phyloP scores from a whole-genome alignment of 2,888 invertebrate genomes.

The Microctonus brassicae region DNA sequence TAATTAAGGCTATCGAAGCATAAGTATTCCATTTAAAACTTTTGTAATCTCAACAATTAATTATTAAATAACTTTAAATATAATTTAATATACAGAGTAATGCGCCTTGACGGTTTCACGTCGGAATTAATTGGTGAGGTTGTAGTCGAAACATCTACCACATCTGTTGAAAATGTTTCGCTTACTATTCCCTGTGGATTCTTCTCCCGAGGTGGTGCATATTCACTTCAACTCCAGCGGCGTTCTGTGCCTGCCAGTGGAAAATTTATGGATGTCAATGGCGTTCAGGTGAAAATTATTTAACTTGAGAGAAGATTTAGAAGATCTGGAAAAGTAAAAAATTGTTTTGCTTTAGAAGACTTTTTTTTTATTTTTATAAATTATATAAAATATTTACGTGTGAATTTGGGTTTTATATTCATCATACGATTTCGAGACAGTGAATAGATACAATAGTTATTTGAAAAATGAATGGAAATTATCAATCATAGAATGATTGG shows the following conservation, averaged over 20 bases:
- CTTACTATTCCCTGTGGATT: constrained; percentile 78
- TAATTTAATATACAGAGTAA: constrained; percentile 60
- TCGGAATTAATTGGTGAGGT: constrained; percentile 66
- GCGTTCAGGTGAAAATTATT: constrained; percentile 52
- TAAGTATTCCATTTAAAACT: background rate
- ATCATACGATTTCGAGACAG: no score
- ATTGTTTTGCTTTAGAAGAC: background rate
- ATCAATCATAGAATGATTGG: no score
- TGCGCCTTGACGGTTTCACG: constrained; percentile 71
- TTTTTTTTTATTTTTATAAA: no score
- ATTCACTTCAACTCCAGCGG: constrained; percentile 71
- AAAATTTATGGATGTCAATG: constrained; percentile 52
- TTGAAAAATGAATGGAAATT: no score
- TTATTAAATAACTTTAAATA: background rate
- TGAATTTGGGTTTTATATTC: no score
- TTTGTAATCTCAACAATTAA: background rate
- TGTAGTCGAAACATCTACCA: constrained; percentile 51
- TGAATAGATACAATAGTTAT: no score
- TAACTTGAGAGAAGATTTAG: no score
- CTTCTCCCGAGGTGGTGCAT: constrained; percentile 80
- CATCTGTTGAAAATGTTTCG: constrained; percentile 58
- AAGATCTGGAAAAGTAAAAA: no score
- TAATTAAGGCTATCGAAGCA: no score
- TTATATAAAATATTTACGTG: no score
- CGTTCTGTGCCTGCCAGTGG: constrained; percentile 56